Conservation (phyloP, 2,888 invertebrate species). For the Empis livida region DNA sequence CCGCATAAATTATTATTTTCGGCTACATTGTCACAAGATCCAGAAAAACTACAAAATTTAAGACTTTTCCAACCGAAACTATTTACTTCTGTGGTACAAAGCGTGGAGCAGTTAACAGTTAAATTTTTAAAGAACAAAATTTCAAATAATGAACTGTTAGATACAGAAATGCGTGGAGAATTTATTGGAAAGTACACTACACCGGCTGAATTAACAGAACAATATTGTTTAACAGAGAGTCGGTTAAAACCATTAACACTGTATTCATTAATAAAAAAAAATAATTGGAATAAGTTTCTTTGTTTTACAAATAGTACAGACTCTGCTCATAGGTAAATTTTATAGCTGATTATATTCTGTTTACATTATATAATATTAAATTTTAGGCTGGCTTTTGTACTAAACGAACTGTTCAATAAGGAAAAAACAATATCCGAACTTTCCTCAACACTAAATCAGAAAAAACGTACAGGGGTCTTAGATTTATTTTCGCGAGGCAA, state of each 20-base stretch:
- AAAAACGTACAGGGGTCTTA: slow-evolving; percentile 10
- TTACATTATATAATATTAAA: not conserved
- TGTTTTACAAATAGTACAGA: slow-evolving; percentile 80
- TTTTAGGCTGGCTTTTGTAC: slow-evolving; percentile 25
- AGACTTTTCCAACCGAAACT: slow-evolving; percentile 84
- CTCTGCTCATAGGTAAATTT: slow-evolving; percentile 49
- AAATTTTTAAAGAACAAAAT: slow-evolving; percentile 8
- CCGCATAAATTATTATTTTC: slow-evolving; percentile 91
- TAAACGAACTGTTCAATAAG: slow-evolving; percentile 15
- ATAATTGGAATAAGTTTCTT: slow-evolving; percentile 63
- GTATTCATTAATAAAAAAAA: slow-evolving; percentile 52
- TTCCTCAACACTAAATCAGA: slow-evolving; percentile 21
- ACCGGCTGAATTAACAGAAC: slow-evolving; percentile 60
- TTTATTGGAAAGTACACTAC: slow-evolving; percentile 70
- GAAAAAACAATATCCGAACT: slow-evolving; percentile 20
- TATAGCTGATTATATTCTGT: not conserved
- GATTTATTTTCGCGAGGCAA: slow-evolving; percentile 18
- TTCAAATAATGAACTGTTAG: not conserved
- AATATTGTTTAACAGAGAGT: slow-evolving; percentile 49
- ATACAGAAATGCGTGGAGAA: slow-evolving; percentile 30
- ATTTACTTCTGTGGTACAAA: slow-evolving; percentile 57
- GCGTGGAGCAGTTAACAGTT: slow-evolving; percentile 16
- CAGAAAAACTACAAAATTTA: slow-evolving; percentile 82
- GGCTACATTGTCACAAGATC: slow-evolving; percentile 94
- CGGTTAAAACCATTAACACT: slow-evolving; percentile 71